Percentiles rank a stretch among this genome's conserved stretches.
Evolutionary conservation across 2,797 vertebrate species (phyloP).

Genomic region (Poeciliopsis turneri): DNA sequence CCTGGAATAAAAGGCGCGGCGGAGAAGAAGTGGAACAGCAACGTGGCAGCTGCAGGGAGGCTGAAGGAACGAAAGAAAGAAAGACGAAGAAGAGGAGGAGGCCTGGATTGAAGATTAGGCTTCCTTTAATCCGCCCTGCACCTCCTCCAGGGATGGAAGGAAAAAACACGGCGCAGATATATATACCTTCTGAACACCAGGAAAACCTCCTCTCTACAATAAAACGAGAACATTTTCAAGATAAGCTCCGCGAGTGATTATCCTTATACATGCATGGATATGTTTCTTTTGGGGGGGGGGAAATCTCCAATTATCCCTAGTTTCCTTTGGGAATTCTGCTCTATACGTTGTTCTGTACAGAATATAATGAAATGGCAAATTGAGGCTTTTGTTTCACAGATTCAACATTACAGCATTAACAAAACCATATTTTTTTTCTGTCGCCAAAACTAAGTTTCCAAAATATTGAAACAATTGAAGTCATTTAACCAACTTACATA

Average conservation of each 20-base stretch:
- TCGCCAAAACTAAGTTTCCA: background rate
- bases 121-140: conserved; percentile 59
- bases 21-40: conserved; percentile 68
- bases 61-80: conserved; percentile 43
- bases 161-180: conserved; percentile 23
- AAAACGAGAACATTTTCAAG: conserved; percentile 36
- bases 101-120: conserved; percentile 67
- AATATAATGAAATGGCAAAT: background rate
- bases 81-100: conserved; percentile 46
- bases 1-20: conserved; percentile 73
- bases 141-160: conserved; percentile 45
- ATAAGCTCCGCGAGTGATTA: conserved; percentile 50
- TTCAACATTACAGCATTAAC: background rate
- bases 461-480: background rate
- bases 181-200: conserved; percentile 40
- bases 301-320: background rate
- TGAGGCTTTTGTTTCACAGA: background rate
- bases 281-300: background rate
- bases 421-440: background rate
- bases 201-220: conserved; percentile 26
- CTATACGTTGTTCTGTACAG: background rate
- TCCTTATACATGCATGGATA: conserved; percentile 21
- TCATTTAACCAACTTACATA: background rate
- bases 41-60: conserved; percentile 74
- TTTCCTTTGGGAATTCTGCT: conserved; percentile 2